Base-by-base conservation (phyloP, 2,888 invertebrate genomes). In the Mactromeris polynyma region DNA sequence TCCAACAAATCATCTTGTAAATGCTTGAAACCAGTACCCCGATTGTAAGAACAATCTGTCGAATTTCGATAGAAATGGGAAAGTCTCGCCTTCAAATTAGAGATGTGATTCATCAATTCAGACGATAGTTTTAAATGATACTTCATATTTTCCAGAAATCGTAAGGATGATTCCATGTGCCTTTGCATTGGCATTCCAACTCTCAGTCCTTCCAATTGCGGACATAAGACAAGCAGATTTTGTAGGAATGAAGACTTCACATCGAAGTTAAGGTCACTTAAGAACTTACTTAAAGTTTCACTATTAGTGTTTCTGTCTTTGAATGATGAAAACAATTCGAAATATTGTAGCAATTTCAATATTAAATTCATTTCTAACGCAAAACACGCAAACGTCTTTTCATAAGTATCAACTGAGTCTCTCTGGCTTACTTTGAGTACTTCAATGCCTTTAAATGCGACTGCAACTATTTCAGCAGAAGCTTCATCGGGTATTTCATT, bases 371-470 rank as follows among this genome's bases (percentile, higher is more conserved):
- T 83, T 54, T 85, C 90, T 80, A 83, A 87, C 0, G 58, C 19
- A 46, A 79, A 85, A 78, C 90, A 90, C 26, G 46, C 85, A 38
- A 40, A 33, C 0, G 19, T 64, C n/a, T 85, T 83, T 26, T 54
- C 84, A 6, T 85, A 83, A 9, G n/a, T 6, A n/a, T 54, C 40
- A 38, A 38, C 40, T 0, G 87, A 40, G 0, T 93, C 78, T 58
- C 77, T 78, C 77, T 95, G 94, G 54, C 93, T 94, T 73, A 88
- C 86, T 69, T 85, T 83, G 81, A 94, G 94, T 42, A 87, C 91
- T 0, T 87, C 79, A 38, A 94, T 86, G 21, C 91, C 93, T 14
- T 80, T 83, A 26, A 89, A 80, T n/a, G 92, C 91, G 14, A 88
- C 46, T 17, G 86, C 26, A 33, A 94, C 88, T 17, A 91, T 83